A percentile compares a stretch with the other conserved stretches of the same genome.
Evolutionary conservation across 2,888 invertebrate genomes (phyloP).

Genomic region (Silvanus unidentatus): DNA sequence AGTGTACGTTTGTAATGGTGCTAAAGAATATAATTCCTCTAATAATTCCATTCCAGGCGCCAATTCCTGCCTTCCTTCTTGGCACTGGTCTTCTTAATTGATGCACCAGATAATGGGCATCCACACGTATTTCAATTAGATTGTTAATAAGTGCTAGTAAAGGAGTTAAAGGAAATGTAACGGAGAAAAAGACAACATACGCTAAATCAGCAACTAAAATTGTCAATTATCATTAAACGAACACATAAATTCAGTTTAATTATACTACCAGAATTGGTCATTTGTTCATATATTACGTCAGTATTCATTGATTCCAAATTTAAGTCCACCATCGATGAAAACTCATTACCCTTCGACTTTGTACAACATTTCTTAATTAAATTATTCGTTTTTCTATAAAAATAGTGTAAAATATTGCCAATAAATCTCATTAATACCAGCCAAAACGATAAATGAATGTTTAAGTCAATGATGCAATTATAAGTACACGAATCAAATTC

Average conservation of each 20-base stretch:
- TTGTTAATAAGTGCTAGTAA: slow-evolving; percentile 59
- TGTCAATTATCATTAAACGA: too few species aligned
- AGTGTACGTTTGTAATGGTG: slow-evolving; percentile 34
- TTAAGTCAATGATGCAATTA: slow-evolving; percentile 1
- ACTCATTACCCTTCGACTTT: too few species aligned
- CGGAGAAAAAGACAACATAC: slow-evolving; percentile 59
- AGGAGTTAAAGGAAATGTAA: slow-evolving; percentile 61
- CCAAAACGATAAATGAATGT: slow-evolving; percentile 52
- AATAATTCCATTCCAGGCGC: slow-evolving; percentile 33
- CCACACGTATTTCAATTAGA: slow-evolving; percentile 51
- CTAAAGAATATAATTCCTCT: slow-evolving; percentile 29
- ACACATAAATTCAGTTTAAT: too few species aligned
- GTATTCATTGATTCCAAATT: too few species aligned
- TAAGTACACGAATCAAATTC: not conserved
- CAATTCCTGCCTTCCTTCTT: slow-evolving; percentile 24
- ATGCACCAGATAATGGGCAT: slow-evolving; percentile 28
- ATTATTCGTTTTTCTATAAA: not conserved
- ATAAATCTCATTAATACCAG: slow-evolving; percentile 53
- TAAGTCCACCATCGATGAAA: slow-evolving; percentile 32
- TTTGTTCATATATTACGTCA: too few species aligned
- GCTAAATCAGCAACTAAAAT: slow-evolving; percentile 57
- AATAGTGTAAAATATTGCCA: slow-evolving; percentile 43
- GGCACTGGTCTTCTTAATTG: slow-evolving; percentile 31
- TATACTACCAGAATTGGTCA: too few species aligned
- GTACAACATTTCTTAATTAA: not conserved